Evolutionary conservation across 2,797 vertebrate species (phyloP).

Genomic region (Odontamblyopus lacepedii): DNA sequence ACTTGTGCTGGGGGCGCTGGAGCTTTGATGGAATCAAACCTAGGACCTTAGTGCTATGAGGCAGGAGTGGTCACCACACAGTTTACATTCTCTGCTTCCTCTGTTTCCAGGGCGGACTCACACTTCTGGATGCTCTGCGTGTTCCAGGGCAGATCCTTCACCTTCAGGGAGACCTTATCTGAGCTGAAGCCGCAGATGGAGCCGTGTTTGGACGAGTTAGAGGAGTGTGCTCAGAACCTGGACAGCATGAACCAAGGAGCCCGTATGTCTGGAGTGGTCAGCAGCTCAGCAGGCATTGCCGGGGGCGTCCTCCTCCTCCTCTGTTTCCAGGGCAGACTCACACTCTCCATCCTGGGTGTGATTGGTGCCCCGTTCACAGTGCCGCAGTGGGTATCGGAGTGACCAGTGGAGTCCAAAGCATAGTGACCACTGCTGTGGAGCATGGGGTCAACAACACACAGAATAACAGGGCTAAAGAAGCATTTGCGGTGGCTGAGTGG

Average conservation of each 20-base stretch:
- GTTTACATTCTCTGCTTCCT: neutral
- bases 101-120: slow-evolving; percentile 24
- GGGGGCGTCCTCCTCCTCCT: slow-evolving; percentile 32
- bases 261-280: slow-evolving; percentile 72
- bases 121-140: slow-evolving; percentile 57
- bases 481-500: slow-evolving; percentile 16
- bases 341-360: slow-evolving; percentile 41
- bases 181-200: slow-evolving; percentile 47
- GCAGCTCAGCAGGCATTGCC: slow-evolving; percentile 67
- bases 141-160: slow-evolving; percentile 34
- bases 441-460: slow-evolving; percentile 47
- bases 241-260: slow-evolving; percentile 69
- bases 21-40: too few relatives aligned
- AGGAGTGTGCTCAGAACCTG: slow-evolving; percentile 60
- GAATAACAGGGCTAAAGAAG: slow-evolving; percentile 40
- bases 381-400: slow-evolving; percentile 43
- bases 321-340: neutral
- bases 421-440: slow-evolving; percentile 59
- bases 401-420: slow-evolving; percentile 57
- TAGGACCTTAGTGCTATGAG: too few relatives aligned
- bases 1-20: too few relatives aligned
- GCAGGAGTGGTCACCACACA: too few relatives aligned
- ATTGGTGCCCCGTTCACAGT: slow-evolving; percentile 60
- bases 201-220: slow-evolving; percentile 57
- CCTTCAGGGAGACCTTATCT: slow-evolving; percentile 57